Percentiles rank a stretch among this genome's conserved stretches.
These are phyloP conservation scores for Sclerodermus sp. DNA, from an alignment of 2,888 invertebrate species.

Conservation along the genomic window DNA sequence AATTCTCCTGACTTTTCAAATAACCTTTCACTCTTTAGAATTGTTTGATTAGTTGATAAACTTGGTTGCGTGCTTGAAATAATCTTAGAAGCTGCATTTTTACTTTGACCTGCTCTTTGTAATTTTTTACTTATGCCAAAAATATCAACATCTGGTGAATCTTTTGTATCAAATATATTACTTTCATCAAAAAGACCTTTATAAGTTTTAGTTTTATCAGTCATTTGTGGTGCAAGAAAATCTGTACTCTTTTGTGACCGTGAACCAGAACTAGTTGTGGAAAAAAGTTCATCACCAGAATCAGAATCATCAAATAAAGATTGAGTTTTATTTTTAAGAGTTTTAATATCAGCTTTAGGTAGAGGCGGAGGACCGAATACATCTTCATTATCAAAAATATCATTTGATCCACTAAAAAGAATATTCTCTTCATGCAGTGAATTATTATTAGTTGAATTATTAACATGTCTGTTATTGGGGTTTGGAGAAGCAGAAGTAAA, in stretches of 20 bases:
- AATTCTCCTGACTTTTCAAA: not conserved
- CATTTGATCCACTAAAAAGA: constrained; percentile 21
- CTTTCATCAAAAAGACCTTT: constrained; percentile 40
- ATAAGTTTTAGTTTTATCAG: constrained; percentile 27
- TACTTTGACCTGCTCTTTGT: no score
- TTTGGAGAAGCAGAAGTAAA: constrained; percentile 27
- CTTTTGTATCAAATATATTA: constrained; percentile 32
- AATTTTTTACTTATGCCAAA: not conserved
- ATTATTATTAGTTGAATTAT: not conserved
- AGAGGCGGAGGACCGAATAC: constrained; percentile 51
- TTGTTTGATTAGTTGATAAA: no score
- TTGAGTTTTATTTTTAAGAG: constrained; percentile 39
- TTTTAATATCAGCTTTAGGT: constrained; percentile 37
- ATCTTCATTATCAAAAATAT: constrained; percentile 41
- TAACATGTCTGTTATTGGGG: constrained; percentile 17
- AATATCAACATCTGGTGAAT: constrained; percentile 15
- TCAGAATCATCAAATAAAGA: constrained; percentile 52
- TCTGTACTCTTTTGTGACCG: constrained; percentile 45
- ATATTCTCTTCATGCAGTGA: not conserved
- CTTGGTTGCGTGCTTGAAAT: no score
- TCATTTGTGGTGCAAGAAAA: constrained; percentile 27
- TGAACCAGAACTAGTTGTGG: constrained; percentile 43
- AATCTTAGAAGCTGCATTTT: no score
- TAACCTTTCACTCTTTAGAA: not conserved
- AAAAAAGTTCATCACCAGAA: constrained; percentile 51